Percentiles rank a stretch among this genome's conserved stretches.
Conservation (phyloP, 2,888 invertebrate genomes). For the Torymus aiolomorphi region DNA sequence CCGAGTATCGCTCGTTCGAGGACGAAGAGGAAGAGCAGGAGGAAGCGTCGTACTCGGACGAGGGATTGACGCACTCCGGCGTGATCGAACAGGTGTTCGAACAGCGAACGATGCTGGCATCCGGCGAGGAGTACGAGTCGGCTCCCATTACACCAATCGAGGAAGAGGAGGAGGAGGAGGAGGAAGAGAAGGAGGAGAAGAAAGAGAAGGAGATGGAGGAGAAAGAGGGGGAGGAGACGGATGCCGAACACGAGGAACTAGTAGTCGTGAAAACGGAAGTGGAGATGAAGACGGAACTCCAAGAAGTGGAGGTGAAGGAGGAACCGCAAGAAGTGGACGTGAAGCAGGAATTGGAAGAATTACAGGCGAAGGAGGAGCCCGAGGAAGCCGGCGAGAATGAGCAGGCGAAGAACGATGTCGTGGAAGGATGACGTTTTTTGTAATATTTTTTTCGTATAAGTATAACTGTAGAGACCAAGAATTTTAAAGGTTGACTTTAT, state of each 20-base stretch:
- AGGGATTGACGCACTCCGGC: constrained; percentile 5
- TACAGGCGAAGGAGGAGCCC: too few relatives aligned
- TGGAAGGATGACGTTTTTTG: too few relatives aligned
- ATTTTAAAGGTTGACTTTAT: constrained; percentile 13
- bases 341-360: too few relatives aligned
- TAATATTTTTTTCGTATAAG: background rate
- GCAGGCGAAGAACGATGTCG: too few relatives aligned
- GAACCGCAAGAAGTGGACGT: too few relatives aligned
- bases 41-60: background rate
- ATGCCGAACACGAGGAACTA: background rate
- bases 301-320: too few relatives aligned
- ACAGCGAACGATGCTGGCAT: constrained; percentile 3
- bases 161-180: background rate
- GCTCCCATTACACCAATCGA: background rate
- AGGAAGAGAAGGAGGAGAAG: too few relatives aligned
- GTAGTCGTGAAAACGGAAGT: constrained; percentile 4
- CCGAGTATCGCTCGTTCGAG: background rate
- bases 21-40: constrained; percentile 49
- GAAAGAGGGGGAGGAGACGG: background rate
- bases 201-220: too few relatives aligned
- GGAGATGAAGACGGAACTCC: background rate
- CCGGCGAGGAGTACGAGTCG: constrained; percentile 46
- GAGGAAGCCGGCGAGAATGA: too few relatives aligned
- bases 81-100: constrained; percentile 9
- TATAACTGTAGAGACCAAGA: too few relatives aligned